Evolutionary conservation across 2,888 invertebrate genomes (phyloP).

Genomic region (Callyntrura sp.): DNA sequence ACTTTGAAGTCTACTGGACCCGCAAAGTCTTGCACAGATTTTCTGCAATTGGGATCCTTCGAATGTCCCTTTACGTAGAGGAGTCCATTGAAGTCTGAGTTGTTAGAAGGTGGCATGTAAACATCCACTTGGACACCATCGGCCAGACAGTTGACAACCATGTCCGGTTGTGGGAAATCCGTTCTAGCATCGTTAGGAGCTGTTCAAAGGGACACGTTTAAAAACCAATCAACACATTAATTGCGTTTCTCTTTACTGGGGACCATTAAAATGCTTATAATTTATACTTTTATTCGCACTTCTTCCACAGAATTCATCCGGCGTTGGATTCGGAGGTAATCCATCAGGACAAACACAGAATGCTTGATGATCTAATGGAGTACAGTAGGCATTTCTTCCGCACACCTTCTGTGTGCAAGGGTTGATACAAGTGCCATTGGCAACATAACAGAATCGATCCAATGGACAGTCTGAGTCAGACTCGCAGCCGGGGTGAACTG

Average conservation of each 20-base stretch:
- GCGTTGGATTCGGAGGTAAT: conserved; percentile 55
- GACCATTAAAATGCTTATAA: no score
- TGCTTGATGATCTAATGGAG: conserved; percentile 91
- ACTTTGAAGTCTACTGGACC: conserved; percentile 93
- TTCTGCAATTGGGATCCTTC: conserved; percentile 95
- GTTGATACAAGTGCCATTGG: conserved; percentile 91
- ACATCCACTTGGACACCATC: conserved; percentile 96
- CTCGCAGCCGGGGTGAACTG: conserved; percentile 87
- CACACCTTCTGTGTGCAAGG: conserved; percentile 92
- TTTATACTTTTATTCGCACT: conserved; percentile 50
- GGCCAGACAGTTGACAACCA: conserved; percentile 95
- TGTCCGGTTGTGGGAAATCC: conserved; percentile 94
- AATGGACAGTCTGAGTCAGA: conserved; percentile 90
- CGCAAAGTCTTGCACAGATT: conserved; percentile 91
- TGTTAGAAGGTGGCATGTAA: conserved; percentile 87
- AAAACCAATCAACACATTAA: no score
- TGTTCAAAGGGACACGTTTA: no score
- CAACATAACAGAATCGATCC: conserved; percentile 90
- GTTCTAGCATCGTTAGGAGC: conserved; percentile 86
- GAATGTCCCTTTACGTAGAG: conserved; percentile 97
- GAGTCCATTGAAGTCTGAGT: conserved; percentile 93
- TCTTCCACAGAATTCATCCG: conserved; percentile 60
- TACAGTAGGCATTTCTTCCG: conserved; percentile 92
- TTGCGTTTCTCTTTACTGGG: no score
- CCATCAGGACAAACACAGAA: conserved; percentile 90